phyloP scores from a whole-genome alignment of 2,113 vertebrate genomes.

The Anoura caudifer region DNA sequence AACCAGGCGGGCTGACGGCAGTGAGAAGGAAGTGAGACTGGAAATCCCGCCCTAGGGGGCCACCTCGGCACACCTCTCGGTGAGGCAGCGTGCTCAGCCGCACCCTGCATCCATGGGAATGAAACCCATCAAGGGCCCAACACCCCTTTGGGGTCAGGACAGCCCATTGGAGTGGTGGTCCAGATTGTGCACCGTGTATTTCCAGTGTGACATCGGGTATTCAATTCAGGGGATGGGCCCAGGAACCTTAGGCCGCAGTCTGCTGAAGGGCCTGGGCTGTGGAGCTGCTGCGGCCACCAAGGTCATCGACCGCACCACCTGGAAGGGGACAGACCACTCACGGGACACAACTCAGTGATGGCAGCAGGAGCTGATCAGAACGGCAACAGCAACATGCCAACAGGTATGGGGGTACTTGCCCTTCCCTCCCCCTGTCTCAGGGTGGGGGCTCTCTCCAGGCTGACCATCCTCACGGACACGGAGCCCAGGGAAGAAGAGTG shows the following conservation, averaged over 20 bases:
- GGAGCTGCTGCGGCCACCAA: background rate
- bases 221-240: background rate
- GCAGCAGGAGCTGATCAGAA: background rate
- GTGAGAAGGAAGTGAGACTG: background rate
- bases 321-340: background rate
- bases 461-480: too few relatives aligned
- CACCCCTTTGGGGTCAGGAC: background rate
- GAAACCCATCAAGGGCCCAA: background rate
- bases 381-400: accelerated
- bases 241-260: background rate
- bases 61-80: too few relatives aligned
- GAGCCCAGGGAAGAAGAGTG: background rate
- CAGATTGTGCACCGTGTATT: background rate
- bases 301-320: background rate
- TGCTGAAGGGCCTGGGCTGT: background rate
- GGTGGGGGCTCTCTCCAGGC: background rate
- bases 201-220: background rate
- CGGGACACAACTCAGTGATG: background rate
- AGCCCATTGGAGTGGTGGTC: background rate
- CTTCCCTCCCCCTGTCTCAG: background rate
- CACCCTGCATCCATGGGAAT: background rate
- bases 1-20: background rate
- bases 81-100: accelerated
- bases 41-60: accelerated
- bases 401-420: background rate